Base-by-base conservation (phyloP, 2,797 vertebrate species). In the Syndactyla subalaris region DNA sequence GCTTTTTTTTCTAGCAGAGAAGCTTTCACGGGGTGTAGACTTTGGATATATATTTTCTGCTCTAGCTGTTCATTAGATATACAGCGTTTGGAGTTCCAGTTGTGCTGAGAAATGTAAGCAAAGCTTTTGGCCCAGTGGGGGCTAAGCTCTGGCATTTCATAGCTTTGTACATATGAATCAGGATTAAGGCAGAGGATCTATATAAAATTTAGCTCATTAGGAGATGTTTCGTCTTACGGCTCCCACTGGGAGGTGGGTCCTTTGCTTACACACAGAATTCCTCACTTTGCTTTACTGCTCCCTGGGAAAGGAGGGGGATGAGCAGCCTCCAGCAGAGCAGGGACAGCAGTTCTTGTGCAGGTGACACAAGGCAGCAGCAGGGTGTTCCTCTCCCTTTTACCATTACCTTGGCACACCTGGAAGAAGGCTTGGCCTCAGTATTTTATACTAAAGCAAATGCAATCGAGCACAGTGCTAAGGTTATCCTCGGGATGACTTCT, bases 41-140 rank as follows among this genome's bases (percentile, higher is more conserved):
- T 92, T 95, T 7, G 22, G 85, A 72, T 78, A 72, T 58, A 51
- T 78, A 83, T 87, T 96, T 96, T 96, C 85, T 93, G 66, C 70
- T 92, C 48, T 93, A n/a, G 89, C 89, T 92, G 55, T 89, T 96
- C 36, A 1, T 91, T 89, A 88, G 79, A 78, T 76, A 90, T 20
- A 84, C 71, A 89, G 67, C 51, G 39, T 66, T 92, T 91, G 78
- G 79, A 86, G 73, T 91, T 96, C 91, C 62, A 91, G 85, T 91
- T 92, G 85, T 76, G 79, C 82, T 66, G 70, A 81, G 82, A 96
- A 95, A 93, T 70, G 58, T 88, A 95, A 96, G 87, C 87, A 91
- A 94, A 91, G 82, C 76, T 96, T 94, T 93, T 93, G 89, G 79
- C 91, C 91, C 93, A 84, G 87, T 89, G 93, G 85, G 82, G 81